Percentiles rank a stretch among this genome's conserved stretches.
These are phyloP conservation scores for Ictidomys tridecemlineatus DNA, from an alignment of 2,113 vertebrate genomes.

Conservation along the genomic window DNA sequence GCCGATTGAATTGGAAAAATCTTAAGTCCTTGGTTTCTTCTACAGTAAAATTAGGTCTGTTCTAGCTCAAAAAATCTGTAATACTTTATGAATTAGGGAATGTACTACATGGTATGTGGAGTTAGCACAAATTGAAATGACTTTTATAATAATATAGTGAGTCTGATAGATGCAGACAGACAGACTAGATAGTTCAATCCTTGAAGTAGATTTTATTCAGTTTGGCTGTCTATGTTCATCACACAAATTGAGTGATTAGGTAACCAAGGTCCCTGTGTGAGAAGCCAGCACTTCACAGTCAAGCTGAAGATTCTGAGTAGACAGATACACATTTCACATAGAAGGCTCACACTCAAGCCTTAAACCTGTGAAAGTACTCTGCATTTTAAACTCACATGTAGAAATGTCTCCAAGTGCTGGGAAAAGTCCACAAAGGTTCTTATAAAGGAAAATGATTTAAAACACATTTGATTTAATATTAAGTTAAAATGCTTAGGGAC, in stretches of 20 bases:
- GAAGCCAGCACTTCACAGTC: not conserved
- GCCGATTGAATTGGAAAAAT: not conserved
- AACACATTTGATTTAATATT: slow-evolving; percentile 43
- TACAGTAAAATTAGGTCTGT: not conserved
- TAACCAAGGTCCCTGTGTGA: not conserved
- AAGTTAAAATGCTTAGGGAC: not conserved
- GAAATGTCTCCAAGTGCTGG: not conserved
- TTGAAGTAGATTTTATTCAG: slow-evolving; percentile 22
- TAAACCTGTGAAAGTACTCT: not conserved
- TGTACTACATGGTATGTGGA: not conserved
- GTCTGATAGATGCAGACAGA: not conserved
- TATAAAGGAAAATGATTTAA: not conserved
- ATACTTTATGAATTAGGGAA: slow-evolving; percentile 37
- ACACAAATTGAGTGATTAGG: slow-evolving; percentile 33
- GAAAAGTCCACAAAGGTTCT: not conserved
- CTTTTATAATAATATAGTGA: slow-evolving; percentile 61
- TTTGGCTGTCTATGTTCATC: slow-evolving; percentile 25
- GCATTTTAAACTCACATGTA: not conserved
- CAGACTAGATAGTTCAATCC: not conserved
- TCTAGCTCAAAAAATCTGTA: not conserved
- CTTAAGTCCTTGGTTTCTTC: not conserved
- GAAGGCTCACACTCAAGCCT: not conserved
- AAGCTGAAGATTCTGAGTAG: slow-evolving; percentile 21
- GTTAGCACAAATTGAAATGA: slow-evolving; percentile 49
- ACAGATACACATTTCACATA: not conserved